These are phyloP conservation scores for Empidonax alnorum DNA, from an alignment of 2,113 vertebrate genomes.

Conservation along the genomic window DNA sequence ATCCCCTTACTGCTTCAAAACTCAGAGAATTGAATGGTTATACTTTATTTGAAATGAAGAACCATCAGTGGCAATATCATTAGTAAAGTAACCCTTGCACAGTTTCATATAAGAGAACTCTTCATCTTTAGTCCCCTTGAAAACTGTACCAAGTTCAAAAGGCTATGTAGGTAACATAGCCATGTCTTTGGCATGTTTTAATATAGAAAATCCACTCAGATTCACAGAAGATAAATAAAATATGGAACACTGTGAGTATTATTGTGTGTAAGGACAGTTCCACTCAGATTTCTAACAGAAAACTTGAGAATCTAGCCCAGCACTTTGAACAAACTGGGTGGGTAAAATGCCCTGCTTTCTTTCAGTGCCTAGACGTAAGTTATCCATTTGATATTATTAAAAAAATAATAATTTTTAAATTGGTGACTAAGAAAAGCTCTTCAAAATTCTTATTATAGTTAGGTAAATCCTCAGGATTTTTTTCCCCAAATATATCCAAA, in stretches of 20 bases:
- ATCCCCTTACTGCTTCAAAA: not conserved
- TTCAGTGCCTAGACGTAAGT: not conserved
- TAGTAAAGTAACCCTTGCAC: not conserved
- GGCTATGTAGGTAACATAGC: rapidly evolving
- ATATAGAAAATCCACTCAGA: not conserved
- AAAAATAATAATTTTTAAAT: not conserved
- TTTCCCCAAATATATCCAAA: not conserved
- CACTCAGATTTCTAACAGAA: not conserved
- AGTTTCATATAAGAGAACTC: not conserved
- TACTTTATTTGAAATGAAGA: not conserved
- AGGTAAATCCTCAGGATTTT: not conserved
- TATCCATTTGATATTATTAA: not conserved
- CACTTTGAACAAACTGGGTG: not conserved
- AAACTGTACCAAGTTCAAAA: not conserved
- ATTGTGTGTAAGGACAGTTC: not conserved
- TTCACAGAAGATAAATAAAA: not conserved
- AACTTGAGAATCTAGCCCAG: not conserved
- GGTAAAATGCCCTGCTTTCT: not conserved
- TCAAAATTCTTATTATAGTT: not conserved
- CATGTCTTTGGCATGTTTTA: not conserved
- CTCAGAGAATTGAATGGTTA: not conserved
- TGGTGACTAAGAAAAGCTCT: not conserved
- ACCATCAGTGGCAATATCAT: not conserved
- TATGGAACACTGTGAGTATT: not conserved
- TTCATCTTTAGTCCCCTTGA: not conserved